Evolutionary conservation across 2,113 vertebrate genomes (phyloP).

Genomic region (Panthera leo): DNA sequence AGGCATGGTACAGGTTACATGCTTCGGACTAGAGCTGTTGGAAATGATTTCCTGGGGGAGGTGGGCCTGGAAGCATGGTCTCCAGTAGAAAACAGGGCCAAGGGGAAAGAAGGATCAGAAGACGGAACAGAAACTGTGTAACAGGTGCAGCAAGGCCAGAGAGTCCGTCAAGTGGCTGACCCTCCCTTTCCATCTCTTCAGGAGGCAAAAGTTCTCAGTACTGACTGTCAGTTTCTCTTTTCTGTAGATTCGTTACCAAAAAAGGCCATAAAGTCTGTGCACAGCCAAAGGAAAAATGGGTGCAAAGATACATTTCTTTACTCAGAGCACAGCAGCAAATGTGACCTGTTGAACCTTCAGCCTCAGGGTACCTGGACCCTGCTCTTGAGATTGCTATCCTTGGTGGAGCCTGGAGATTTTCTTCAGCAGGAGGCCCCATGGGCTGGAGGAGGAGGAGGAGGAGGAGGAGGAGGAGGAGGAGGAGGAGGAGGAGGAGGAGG

Average conservation of each 20-base stretch:
- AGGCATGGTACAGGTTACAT: neutral
- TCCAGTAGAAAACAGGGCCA: neutral
- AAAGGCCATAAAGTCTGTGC: slow-evolving; percentile 6
- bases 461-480: neutral
- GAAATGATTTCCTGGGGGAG: neutral
- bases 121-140: neutral
- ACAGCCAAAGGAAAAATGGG: slow-evolving; percentile 59
- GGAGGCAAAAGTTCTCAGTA: neutral
- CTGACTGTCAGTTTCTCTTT: neutral
- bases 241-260: slow-evolving; percentile 76
- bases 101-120: neutral
- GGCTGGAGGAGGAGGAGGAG: neutral
- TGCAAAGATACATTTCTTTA: slow-evolving; percentile 38
- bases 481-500: neutral
- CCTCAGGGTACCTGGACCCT: neutral
- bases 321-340: neutral
- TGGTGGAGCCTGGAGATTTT: neutral
- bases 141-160: neutral
- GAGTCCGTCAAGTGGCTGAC: neutral
- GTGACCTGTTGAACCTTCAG: neutral
- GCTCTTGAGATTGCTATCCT: neutral
- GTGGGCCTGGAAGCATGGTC: fast-evolving
- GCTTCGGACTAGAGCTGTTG: neutral
- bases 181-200: neutral
- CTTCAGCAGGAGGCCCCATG: neutral